These are phyloP conservation scores for Mirounga angustirostris DNA, from an alignment of 2,113 vertebrate species.

Conservation along the genomic window DNA sequence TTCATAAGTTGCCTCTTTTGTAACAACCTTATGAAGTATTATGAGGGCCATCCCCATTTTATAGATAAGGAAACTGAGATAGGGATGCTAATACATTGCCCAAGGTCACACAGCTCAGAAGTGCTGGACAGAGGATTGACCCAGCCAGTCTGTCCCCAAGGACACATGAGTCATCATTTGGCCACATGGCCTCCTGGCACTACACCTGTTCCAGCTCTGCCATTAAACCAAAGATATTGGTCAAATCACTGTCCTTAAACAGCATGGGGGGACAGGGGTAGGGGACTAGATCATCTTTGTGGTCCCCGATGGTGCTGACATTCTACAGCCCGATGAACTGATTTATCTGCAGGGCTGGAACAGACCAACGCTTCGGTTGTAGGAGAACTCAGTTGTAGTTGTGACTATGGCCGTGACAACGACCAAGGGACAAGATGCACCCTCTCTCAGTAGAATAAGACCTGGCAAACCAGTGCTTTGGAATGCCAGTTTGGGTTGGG, in stretches of 20 bases:
- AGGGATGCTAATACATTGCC: background rate
- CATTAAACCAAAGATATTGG: background rate
- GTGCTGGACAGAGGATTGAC: background rate
- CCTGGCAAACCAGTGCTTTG: background rate
- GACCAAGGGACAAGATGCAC: background rate
- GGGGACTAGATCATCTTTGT: background rate
- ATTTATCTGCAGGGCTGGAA: background rate
- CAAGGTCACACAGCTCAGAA: background rate
- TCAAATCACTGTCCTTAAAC: background rate
- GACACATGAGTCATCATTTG: background rate
- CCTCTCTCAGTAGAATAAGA: background rate
- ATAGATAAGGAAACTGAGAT: slow-evolving; percentile 45
- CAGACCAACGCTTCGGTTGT: background rate
- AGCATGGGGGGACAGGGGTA: fast-evolving
- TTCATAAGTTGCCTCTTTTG: background rate
- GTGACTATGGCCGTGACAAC: background rate
- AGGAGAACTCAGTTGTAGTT: background rate
- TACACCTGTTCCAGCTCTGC: background rate
- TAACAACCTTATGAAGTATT: background rate
- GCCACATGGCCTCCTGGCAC: background rate
- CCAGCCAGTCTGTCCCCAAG: background rate
- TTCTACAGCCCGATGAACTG: background rate
- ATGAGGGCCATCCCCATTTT: background rate
- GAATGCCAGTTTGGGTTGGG: background rate
- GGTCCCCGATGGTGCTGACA: background rate